Evolutionary conservation across 53 echinoderm and acorn worm genomes (phyloP).

Genomic region (Crossaster papposus): DNA sequence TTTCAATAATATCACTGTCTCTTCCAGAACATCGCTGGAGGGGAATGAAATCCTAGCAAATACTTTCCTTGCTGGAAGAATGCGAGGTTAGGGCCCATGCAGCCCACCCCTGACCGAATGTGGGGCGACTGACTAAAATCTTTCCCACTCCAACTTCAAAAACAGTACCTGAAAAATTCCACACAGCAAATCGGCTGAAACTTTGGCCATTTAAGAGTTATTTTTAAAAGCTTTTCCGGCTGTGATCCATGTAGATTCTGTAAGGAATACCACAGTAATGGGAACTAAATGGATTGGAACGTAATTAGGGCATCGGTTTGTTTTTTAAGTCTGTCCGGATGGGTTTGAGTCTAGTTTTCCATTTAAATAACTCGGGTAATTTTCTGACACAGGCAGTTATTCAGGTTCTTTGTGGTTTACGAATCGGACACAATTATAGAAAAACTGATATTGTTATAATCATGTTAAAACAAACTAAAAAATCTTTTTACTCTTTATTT

Average conservation of each 20-base stretch:
- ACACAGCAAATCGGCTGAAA: slow-evolving; percentile 16
- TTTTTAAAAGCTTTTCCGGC: not conserved
- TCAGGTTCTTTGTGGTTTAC: not conserved
- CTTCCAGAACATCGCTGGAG: not conserved
- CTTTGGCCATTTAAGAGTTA: not conserved
- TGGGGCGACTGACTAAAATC: not conserved
- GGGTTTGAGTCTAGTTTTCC: not conserved
- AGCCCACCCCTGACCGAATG: not conserved
- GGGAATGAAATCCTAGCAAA: slow-evolving; percentile 1
- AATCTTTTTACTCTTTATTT: too few relatives aligned
- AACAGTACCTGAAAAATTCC: slow-evolving; percentile 3
- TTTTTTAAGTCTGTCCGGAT: not conserved
- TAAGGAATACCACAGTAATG: slow-evolving; percentile 46
- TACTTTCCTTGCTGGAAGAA: slow-evolving; percentile 6
- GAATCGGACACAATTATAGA: not conserved
- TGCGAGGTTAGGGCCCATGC: slow-evolving; percentile 19
- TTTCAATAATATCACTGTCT: not conserved
- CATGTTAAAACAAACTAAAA: too few relatives aligned
- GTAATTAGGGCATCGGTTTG: not conserved
- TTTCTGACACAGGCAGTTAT: not conserved
- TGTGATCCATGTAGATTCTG: not conserved
- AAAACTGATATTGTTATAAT: not conserved
- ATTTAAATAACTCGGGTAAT: not conserved
- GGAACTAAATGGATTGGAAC: slow-evolving; percentile 31
- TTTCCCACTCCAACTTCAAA: not conserved